Percentiles rank a stretch among this genome's conserved stretches.
These are phyloP conservation scores for Thymallus thymallus DNA, from an alignment of 2,113 vertebrate genomes.

Conservation along the genomic window DNA sequence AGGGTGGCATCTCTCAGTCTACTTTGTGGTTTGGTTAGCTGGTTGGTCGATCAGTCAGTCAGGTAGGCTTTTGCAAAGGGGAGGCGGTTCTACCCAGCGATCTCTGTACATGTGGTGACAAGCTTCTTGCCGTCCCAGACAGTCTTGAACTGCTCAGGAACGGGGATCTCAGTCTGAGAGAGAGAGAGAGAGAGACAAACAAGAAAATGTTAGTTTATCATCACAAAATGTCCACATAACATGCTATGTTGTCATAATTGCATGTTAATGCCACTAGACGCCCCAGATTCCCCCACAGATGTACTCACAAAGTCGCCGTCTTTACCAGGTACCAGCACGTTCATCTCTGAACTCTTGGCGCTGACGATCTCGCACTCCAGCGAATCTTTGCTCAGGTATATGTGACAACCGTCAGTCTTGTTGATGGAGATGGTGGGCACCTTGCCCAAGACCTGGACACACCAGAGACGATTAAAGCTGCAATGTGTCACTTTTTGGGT, in stretches of 20 bases:
- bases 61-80: conserved; percentile 46
- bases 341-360: conserved; percentile 99
- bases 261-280: too few relatives aligned
- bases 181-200: background rate
- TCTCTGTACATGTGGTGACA: conserved; percentile 91
- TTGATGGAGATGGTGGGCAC: conserved; percentile 98
- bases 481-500: too few relatives aligned
- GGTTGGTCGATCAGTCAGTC: conserved; percentile 40
- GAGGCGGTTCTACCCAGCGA: conserved; percentile 80
- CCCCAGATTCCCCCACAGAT: background rate
- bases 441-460: conserved; percentile 87
- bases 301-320: conserved; percentile 89
- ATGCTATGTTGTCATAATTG: too few relatives aligned
- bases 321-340: conserved; percentile 85
- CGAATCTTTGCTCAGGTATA: conserved; percentile 89
- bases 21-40: conserved; percentile 59
- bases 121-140: conserved; percentile 93
- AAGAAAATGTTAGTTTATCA: background rate
- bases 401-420: conserved; percentile 96
- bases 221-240: background rate
- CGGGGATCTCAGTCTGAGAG: conserved; percentile 84
- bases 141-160: conserved; percentile 98
- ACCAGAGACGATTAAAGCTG: background rate
- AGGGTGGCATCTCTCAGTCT: conserved; percentile 65
- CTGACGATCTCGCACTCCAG: conserved; percentile 91